phyloP scores from a whole-genome alignment of 2,113 vertebrate genomes.

The Tapirus terrestris region DNA sequence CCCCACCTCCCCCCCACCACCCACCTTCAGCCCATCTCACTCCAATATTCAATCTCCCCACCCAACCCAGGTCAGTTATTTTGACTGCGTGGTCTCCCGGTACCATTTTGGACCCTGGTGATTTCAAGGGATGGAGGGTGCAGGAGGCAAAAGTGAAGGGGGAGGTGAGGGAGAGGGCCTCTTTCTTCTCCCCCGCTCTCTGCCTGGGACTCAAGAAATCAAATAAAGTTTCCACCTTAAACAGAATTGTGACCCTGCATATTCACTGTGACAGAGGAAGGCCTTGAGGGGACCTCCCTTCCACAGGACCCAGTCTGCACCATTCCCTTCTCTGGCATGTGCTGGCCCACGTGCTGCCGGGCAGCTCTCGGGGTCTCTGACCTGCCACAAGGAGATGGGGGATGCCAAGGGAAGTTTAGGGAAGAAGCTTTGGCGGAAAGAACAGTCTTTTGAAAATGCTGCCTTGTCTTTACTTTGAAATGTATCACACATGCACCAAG shows the following conservation, averaged over 20 bases:
- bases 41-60: not conserved
- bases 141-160: not conserved
- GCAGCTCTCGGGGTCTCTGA: not conserved
- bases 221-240: slow-evolving; percentile 90
- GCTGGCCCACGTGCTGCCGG: not conserved
- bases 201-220: slow-evolving; percentile 43
- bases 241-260: slow-evolving; percentile 70
- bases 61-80: not conserved
- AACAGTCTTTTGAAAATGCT: not conserved
- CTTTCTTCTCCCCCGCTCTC: not conserved
- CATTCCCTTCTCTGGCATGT: not conserved
- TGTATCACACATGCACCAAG: not conserved
- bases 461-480: slow-evolving; percentile 34
- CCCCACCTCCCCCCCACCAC: too few relatives aligned
- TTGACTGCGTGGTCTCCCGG: not conserved
- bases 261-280: not conserved
- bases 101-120: not conserved
- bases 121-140: not conserved
- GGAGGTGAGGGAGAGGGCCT: not conserved
- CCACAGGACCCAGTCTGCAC: not conserved
- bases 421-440: not conserved
- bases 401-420: not conserved
- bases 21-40: not conserved
- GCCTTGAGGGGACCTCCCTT: rapidly evolving
- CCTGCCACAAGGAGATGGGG: not conserved